phyloP scores from a whole-genome alignment of 2,797 vertebrate species.

The Tenualosa ilisha region DNA sequence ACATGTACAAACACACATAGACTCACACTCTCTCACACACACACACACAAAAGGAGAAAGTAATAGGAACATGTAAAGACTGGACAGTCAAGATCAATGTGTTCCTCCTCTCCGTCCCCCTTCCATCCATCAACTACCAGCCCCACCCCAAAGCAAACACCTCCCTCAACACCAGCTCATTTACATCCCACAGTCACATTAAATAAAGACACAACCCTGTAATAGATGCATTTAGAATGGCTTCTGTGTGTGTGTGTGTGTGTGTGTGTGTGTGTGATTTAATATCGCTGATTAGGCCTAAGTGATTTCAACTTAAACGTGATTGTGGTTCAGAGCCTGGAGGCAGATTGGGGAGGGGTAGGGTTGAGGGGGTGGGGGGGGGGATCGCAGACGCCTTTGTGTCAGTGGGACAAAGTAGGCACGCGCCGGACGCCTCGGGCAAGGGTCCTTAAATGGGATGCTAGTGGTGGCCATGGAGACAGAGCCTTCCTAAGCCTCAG shows the following conservation, averaged over 20 bases:
- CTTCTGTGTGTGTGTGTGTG: no score
- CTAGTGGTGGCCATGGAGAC: background rate
- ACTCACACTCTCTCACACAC: background rate
- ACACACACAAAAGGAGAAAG: background rate
- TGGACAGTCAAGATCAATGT: background rate
- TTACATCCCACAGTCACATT: background rate
- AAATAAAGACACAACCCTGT: background rate
- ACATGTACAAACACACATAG: background rate
- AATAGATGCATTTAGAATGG: background rate
- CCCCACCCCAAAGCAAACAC: background rate
- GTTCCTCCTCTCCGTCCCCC: background rate
- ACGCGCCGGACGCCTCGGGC: background rate
- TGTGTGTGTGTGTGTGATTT: background rate
- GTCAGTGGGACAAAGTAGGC: conserved; percentile 8
- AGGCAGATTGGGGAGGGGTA: background rate
- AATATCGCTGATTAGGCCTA: background rate
- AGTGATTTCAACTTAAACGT: background rate
- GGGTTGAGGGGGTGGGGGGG: background rate
- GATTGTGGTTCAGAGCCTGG: background rate
- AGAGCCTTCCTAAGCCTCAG: background rate
- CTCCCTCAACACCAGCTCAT: background rate
- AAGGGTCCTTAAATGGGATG: background rate
- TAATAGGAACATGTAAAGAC: background rate
- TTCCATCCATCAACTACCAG: background rate
- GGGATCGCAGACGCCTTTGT: background rate